Percentiles rank a stretch among this genome's conserved stretches.
Evolutionary conservation across 92 coral and sea anemone species (phyloP).

Genomic region (Heliopora coerulea): DNA sequence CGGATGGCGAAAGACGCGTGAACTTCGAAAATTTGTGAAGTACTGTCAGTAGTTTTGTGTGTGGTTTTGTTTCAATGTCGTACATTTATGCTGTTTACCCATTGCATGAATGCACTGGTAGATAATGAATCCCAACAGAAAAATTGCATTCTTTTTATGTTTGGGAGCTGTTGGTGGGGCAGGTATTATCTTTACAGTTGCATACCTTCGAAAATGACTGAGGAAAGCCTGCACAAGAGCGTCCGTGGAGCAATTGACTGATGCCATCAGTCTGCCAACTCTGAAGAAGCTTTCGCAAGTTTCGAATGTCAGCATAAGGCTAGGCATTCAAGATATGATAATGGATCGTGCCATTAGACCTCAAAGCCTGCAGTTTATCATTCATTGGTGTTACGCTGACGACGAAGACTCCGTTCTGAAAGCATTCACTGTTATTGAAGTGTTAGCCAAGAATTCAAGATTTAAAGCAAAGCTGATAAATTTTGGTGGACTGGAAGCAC

Average conservation of each 20-base stretch:
- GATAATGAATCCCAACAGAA: slow-evolving; percentile 16
- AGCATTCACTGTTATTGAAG: slow-evolving; percentile 70
- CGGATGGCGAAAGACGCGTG: too few relatives aligned
- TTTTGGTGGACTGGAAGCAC: slow-evolving; percentile 67
- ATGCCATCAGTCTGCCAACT: slow-evolving; percentile 68
- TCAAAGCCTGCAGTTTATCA: slow-evolving; percentile 62
- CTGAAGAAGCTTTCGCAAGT: slow-evolving; percentile 75
- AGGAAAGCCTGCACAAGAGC: slow-evolving; percentile 77
- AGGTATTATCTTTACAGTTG: slow-evolving; percentile 69
- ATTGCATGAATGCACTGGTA: too few relatives aligned
- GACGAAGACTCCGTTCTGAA: slow-evolving; percentile 77
- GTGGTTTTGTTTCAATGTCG: too few relatives aligned
- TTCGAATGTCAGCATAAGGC: slow-evolving; percentile 69
- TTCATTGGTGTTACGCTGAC: slow-evolving; percentile 58
- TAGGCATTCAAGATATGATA: slow-evolving; percentile 77
- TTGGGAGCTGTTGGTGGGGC: slow-evolving; percentile 52
- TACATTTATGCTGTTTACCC: not conserved
- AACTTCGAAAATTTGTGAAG: too few relatives aligned
- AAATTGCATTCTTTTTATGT: slow-evolving; percentile 1
- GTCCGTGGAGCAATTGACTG: slow-evolving; percentile 64
- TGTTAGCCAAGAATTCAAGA: slow-evolving; percentile 69
- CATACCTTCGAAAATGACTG: slow-evolving; percentile 66
- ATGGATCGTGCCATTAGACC: slow-evolving; percentile 75
- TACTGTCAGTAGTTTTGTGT: too few relatives aligned
- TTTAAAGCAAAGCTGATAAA: slow-evolving; percentile 51